phyloP scores from a whole-genome alignment of 2,113 vertebrate species.

The Peromyscus polionotus region DNA sequence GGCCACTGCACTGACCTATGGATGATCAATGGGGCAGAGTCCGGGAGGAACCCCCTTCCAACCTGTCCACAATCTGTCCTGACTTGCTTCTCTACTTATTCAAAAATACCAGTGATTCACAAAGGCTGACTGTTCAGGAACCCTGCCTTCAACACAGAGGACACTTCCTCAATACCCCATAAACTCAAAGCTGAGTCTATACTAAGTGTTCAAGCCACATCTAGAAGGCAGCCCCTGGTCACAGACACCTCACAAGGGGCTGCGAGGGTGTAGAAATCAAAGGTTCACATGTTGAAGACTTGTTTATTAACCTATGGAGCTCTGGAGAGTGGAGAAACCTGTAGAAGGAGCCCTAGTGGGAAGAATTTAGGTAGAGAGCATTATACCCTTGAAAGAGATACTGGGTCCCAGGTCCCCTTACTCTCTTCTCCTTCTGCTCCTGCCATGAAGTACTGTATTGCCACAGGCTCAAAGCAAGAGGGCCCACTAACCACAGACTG shows the following conservation, averaged over 20 bases:
- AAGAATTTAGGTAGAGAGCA: neutral
- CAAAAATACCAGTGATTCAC: neutral
- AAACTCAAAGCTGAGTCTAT: neutral
- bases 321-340: no score
- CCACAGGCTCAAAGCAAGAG: neutral
- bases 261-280: no score
- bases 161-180: fast-evolving
- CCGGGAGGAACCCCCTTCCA: neutral
- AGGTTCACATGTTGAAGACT: neutral
- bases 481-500: no score
- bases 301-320: no score
- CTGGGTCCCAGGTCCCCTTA: neutral
- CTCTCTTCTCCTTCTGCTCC: neutral
- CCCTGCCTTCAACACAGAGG: neutral
- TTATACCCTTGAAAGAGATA: neutral
- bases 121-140: neutral
- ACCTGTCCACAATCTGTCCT: neutral
- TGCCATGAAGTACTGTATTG: neutral
- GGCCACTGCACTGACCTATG: neutral
- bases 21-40: fast-evolving
- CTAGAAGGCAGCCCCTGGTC: neutral
- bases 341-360: neutral
- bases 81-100: neutral
- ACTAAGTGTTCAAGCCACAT: neutral
- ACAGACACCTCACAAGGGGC: neutral